Base-by-base conservation (phyloP, 2,113 vertebrate genomes). In the Thalassoma bifasciatum region DNA sequence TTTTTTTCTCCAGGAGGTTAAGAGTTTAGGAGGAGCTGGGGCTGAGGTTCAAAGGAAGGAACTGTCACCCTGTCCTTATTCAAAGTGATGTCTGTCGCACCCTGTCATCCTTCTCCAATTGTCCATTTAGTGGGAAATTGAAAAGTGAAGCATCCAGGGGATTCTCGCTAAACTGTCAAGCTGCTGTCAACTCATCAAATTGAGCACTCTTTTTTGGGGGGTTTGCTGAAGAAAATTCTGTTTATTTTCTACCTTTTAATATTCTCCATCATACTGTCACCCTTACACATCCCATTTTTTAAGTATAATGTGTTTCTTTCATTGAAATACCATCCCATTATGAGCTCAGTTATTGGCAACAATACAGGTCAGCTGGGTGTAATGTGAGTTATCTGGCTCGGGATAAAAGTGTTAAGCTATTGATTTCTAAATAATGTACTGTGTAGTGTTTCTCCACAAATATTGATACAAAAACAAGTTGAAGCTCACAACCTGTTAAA, bases 1-100 rank as follows among this genome's bases (percentile, higher is more conserved):
- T 66, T 79, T 82, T 46, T 75, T 82, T 85, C 77, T 86, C 82
- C 23, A 2, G 38, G 73, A 92, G 86, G 90, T 90, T 85, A 82
- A 93, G 75, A 63, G 69, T 89, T 62, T 50, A 17, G 79, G 52
- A 81, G 79, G 63, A 65, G 42, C 50, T 2, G 30, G 10, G 46
- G 56, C 46, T 50, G 79, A 50, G 68, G 66, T 83, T 84, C 76
- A 81, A 72, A 86, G 64, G 71, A 71, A 76, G 36, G 46, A 74
- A 38, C 40, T 58, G 69, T 81, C 68, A 72, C 40, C 51, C 14
- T 22, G 50, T 68, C 65, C 64, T 67, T 65, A 86, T 84, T 81
- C 63, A 79, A 72, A 82, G 73, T 21, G 61, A 71, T 66, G 77
- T 67, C 61, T 63, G 53, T 82, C 21, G 44, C 67, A 47, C 19